A percentile compares a stretch with the other conserved stretches of the same genome.
phyloP scores from a whole-genome alignment of 2,113 vertebrate genomes.

The Serilophus lunatus region DNA sequence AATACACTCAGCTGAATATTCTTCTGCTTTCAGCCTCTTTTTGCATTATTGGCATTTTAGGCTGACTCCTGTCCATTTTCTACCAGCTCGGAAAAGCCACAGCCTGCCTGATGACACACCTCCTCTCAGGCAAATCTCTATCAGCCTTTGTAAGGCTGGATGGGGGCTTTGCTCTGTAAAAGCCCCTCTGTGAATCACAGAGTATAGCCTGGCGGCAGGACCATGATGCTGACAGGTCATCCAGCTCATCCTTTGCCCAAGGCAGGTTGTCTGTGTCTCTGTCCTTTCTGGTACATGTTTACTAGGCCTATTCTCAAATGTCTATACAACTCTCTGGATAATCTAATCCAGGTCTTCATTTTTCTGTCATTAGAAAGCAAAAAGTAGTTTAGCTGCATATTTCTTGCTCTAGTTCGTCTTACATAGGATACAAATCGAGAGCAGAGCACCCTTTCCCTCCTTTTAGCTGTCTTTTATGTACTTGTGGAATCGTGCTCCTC shows the following conservation, averaged over 20 bases:
- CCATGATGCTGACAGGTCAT: background rate
- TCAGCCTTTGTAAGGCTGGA: background rate
- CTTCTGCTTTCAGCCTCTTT: background rate
- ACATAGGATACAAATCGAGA: background rate
- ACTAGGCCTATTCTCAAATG: background rate
- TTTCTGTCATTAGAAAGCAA: background rate
- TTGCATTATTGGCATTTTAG: background rate
- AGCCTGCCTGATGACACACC: background rate
- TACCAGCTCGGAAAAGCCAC: background rate
- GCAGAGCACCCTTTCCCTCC: background rate
- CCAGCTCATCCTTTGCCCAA: background rate
- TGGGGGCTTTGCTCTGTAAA: background rate
- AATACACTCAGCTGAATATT: background rate
- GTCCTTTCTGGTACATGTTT: background rate
- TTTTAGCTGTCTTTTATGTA: background rate
- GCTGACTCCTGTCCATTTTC: background rate
- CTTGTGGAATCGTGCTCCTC: background rate
- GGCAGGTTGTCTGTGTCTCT: background rate
- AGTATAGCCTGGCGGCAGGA: rapidly evolving
- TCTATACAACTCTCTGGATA: background rate
- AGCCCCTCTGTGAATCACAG: background rate
- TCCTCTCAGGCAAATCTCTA: background rate
- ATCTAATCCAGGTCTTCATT: background rate
- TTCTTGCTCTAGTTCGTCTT: background rate
- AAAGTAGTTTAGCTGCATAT: background rate